These are phyloP conservation scores for Apis laboriosa DNA, from an alignment of 1,140 invertebrate species.

Conservation along the genomic window DNA sequence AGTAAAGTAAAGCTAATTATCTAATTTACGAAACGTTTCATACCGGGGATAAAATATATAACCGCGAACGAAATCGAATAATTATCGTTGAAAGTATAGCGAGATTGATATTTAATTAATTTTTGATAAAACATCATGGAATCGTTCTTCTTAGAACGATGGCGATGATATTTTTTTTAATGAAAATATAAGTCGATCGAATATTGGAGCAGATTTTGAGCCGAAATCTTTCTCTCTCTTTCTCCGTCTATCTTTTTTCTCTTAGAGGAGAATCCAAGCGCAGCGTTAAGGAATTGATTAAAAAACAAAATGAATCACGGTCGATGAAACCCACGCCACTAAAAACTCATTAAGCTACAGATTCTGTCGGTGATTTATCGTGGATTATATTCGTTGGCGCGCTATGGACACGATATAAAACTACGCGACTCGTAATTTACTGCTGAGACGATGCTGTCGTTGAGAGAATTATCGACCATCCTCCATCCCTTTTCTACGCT, in stretches of 20 bases:
- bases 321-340: constrained; percentile 71
- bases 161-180: constrained; percentile 13
- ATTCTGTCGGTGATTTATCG: constrained; percentile 79
- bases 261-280: constrained; percentile 50
- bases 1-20: background rate
- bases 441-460: constrained; percentile 37
- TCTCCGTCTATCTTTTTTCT: background rate
- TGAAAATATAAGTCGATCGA: constrained; percentile 56
- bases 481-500: background rate
- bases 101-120: constrained; percentile 24
- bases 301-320: constrained; percentile 73
- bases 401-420: constrained; percentile 61
- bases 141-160: constrained; percentile 27
- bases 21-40: background rate
- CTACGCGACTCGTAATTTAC: constrained; percentile 60
- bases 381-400: constrained; percentile 76
- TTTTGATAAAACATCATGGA: constrained; percentile 18
- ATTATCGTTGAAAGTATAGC: background rate
- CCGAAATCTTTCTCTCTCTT: too few species aligned
- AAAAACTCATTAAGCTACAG: constrained; percentile 80
- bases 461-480: constrained; percentile 50
- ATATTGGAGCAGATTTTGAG: constrained; percentile 47
- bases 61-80: too few species aligned
- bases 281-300: constrained; percentile 80
- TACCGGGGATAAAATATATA: background rate